Evolutionary conservation across 2,797 vertebrate species (phyloP).

Genomic region (Megalops cyprinoides): DNA sequence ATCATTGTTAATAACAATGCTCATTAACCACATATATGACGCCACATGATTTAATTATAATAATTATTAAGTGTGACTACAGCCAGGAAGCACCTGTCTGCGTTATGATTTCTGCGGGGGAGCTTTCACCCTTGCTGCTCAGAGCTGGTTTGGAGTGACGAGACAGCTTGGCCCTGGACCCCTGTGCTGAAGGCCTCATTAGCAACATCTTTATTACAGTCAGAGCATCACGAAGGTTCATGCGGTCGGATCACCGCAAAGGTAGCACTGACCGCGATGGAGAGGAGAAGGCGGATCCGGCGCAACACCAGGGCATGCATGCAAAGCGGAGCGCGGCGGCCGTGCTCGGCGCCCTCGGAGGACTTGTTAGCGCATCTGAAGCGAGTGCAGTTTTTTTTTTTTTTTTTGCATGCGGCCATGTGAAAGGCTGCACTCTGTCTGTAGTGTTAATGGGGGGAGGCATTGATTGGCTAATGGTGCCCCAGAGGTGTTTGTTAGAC

Average conservation of each 20-base stretch:
- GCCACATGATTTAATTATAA: too few relatives aligned
- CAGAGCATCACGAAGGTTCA: conserved; percentile 1
- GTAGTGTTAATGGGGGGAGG: not conserved
- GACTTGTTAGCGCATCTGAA: not conserved
- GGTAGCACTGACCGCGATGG: not conserved
- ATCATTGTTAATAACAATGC: too few relatives aligned
- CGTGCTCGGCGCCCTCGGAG: not conserved
- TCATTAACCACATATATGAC: too few relatives aligned
- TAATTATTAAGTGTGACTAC: too few relatives aligned
- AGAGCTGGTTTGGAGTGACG: not conserved
- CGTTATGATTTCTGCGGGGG: too few relatives aligned
- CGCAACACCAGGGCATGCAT: not conserved
- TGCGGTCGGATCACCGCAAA: not conserved
- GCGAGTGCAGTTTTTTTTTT: too few relatives aligned
- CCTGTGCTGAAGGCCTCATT: not conserved
- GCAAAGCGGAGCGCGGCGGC: not conserved
- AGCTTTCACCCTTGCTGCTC: not conserved
- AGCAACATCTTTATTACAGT: not conserved
- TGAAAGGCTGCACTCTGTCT: not conserved
- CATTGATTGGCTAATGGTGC: conserved; percentile 15
- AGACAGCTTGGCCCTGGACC: not conserved
- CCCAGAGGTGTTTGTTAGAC: not conserved
- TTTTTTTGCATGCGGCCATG: not conserved
- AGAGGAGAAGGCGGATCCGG: not conserved
- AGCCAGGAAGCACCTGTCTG: too few relatives aligned